These are phyloP conservation scores for Aphelocoma californica DNA, from an alignment of 2,797 vertebrate species.

Conservation along the genomic window DNA sequence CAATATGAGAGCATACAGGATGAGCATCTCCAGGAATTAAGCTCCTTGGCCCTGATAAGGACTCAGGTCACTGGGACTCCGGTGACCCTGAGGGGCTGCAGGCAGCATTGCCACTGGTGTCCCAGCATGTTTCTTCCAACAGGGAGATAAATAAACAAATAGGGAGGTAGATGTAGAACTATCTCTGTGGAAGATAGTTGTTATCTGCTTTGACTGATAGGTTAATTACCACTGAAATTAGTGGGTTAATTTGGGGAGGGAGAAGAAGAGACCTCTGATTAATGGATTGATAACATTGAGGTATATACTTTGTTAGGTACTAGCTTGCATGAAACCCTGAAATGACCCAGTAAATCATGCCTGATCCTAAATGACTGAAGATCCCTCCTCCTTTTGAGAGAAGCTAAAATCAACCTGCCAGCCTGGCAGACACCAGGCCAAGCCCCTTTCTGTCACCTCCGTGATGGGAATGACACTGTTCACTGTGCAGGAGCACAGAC, in stretches of 20 bases:
- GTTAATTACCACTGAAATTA: not conserved
- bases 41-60: fast-evolving
- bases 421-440: not conserved
- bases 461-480: not conserved
- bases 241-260: not conserved
- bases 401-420: not conserved
- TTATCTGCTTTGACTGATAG: not conserved
- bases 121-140: fast-evolving
- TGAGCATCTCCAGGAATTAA: not conserved
- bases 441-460: not conserved
- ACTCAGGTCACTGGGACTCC: no score
- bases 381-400: not conserved
- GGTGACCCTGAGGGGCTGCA: fast-evolving
- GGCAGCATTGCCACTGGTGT: not conserved
- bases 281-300: not conserved
- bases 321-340: not conserved
- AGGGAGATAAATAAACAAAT: not conserved
- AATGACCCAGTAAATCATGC: not conserved
- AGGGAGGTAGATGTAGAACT: not conserved
- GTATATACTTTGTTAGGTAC: not conserved
- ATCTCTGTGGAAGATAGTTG: not conserved
- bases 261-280: not conserved
- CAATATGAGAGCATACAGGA: fast-evolving
- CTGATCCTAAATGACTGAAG: not conserved
- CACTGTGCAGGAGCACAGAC: not conserved